A percentile compares a stretch with the other conserved stretches of the same genome.
Evolutionary conservation across 2,797 vertebrate species (phyloP).

Genomic region (Sebastes cheni): DNA sequence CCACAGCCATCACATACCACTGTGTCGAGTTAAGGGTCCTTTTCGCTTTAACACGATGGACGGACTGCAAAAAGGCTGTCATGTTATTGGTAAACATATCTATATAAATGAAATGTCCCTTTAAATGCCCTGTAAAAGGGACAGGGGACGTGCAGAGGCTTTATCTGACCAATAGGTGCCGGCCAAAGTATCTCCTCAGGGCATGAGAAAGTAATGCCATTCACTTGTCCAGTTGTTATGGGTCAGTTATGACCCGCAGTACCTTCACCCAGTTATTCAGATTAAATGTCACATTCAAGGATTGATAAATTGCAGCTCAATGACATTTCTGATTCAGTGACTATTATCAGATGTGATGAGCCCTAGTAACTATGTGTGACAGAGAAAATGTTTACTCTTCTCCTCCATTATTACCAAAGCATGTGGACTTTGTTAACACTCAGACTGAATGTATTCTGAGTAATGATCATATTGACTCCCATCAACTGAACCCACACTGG

Average conservation of each 20-base stretch:
- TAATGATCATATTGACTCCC: background rate
- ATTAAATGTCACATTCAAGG: background rate
- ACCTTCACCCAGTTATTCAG: background rate
- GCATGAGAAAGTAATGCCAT: background rate
- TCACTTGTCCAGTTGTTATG: background rate
- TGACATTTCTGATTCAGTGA: background rate
- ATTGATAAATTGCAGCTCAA: background rate
- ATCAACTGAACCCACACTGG: no score
- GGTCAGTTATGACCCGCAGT: background rate
- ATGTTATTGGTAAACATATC: background rate
- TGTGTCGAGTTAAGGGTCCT: background rate
- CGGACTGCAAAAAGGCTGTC: background rate
- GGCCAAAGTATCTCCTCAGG: background rate
- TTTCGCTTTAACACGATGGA: background rate
- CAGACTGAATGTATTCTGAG: background rate
- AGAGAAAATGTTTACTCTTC: background rate
- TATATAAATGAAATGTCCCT: background rate
- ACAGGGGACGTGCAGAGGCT: background rate
- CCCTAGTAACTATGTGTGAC: background rate
- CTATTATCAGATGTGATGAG: background rate
- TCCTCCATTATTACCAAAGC: background rate
- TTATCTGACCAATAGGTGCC: background rate
- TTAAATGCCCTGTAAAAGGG: fast-evolving
- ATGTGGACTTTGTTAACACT: background rate
- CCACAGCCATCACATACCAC: background rate